Percentiles rank a stretch among this genome's conserved stretches.
These are phyloP conservation scores for Emydoidea blandingii DNA, from an alignment of 2,797 vertebrate genomes.

Conservation along the genomic window DNA sequence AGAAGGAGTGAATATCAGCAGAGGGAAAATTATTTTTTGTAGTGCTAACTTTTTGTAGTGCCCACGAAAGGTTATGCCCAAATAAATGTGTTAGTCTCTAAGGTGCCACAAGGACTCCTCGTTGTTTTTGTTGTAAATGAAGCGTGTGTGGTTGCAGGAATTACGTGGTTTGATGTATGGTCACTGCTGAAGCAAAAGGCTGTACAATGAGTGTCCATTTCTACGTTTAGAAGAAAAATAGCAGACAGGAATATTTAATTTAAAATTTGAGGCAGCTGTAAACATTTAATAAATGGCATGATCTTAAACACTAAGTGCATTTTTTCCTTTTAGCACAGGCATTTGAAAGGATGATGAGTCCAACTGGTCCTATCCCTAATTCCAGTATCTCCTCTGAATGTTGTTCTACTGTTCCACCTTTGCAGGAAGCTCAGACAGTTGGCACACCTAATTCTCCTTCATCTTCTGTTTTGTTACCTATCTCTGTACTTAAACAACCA, in stretches of 20 bases:
- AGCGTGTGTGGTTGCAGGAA: accelerated
- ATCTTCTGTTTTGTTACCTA: slow-evolving; percentile 87
- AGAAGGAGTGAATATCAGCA: too few species aligned
- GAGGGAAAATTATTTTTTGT: too few species aligned
- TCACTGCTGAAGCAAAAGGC: not conserved
- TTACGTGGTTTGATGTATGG: accelerated
- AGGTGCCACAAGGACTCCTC: too few species aligned
- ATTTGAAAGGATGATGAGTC: slow-evolving; percentile 96
- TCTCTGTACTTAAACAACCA: slow-evolving; percentile 91
- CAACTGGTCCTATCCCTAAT: slow-evolving; percentile 88
- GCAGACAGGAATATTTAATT: not conserved
- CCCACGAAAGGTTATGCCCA: too few species aligned
- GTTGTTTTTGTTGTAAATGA: not conserved
- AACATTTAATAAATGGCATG: not conserved
- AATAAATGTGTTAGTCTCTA: too few species aligned
- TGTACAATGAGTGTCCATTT: not conserved
- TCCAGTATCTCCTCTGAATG: slow-evolving; percentile 87
- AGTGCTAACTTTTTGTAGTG: too few species aligned
- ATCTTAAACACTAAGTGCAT: slow-evolving; percentile 32
- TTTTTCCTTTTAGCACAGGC: slow-evolving; percentile 87
- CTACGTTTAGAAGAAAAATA: accelerated
- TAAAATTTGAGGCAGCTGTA: not conserved
- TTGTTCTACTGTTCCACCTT: slow-evolving; percentile 85
- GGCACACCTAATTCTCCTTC: slow-evolving; percentile 85
- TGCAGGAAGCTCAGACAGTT: slow-evolving; percentile 86